Evolutionary conservation across 2,888 invertebrate species (phyloP), one percentile per base, ranked within the genome.

Genomic region (Leucozona laternaria): DNA sequence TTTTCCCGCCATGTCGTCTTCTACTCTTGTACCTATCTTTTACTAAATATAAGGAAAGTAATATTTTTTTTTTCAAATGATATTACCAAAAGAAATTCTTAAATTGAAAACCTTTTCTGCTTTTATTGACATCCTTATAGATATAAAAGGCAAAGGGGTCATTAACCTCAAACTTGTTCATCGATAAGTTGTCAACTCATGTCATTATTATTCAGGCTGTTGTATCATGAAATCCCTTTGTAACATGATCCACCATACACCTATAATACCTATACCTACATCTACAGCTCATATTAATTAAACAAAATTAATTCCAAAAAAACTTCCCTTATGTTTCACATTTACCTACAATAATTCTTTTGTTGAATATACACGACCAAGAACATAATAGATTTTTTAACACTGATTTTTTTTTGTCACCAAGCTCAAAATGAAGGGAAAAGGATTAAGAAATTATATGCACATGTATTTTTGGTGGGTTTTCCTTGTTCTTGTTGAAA

Each of bases 231-330:
- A 55, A 28, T n/a, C 7, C 15, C 7, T 15, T n/a, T 31, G 17
- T 57, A 57, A 57, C 22, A 37, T 7, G 43, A 40, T 55, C 37
- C 20, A 48, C 43, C 37, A n/a, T n/a, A n/a, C n/a, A 37, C 62
- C 13, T 20, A n/a, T 31, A 11, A 22, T 8, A 13, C 15, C 31
- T 4, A 3, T 34, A 17, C n/a, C n/a, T 8, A 13, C 15, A 31
- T 4, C 5, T 34, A 17, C n/a, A 48, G 4, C 50, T 43, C 75
- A 75, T 64, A 70, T 79, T 62, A 84, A 71, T 79, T 66, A 53
- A 70, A 37, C 20, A 62, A 55, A 55, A 68, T 60, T 25, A 62
- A 34, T 57, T 57, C 13, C 17, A 17, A 17, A 53, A 53, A 53
- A 53, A 25, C 53, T 25, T 53, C 43, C 31, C 37, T 43, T 7